Base-by-base conservation (phyloP, 2,888 invertebrate species). In the Eurytoma californica region DNA sequence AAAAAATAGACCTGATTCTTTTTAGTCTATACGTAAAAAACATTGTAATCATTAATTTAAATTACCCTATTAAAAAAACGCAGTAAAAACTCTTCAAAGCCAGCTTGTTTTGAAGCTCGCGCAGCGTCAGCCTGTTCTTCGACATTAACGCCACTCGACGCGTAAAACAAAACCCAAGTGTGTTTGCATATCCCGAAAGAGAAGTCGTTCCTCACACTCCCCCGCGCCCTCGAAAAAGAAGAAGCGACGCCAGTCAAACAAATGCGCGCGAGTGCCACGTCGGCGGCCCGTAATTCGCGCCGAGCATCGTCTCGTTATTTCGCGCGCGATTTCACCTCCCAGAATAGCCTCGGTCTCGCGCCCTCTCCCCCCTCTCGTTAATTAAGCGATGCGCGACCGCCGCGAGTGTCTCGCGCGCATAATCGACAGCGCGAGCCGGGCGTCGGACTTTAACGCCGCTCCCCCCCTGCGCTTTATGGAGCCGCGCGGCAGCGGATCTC, bases 301-400 rank as follows among this genome's bases (percentile, higher is more conserved):
- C 12, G 20, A 2, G 58, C 53, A 20, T 20, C 39, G 5, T 9
- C 39, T 68, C 73, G 79, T 69, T 69, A 79, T 79, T 73, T 74
- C 74, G 69, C 70, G 79, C 20, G 63, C 65, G 68, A 79, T 72
- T 79, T 79, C 69, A 58, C 53, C 39, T 39, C 39, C 39, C 39
- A 9, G 39, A 39, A 39, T 16, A 60, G 30, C 39, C 7, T 63
- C n/a, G n/a, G 30, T 30, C 16, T 14, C 39, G 60, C 39, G 69
- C 1, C 47, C 28, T 1, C 28, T 65, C 74, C 74, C 30, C 7
- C 58, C 53, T 20, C 76, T 80, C 72, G 76, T 80, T 80, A 80
- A 80, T 76, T 80, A 76, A 72, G 67, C 76, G 76, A 80, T 76
- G 75, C 76, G 55, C 70, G n/a, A 61, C 28, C 39, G 67, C 67